phyloP scores from a whole-genome alignment of 2,113 vertebrate genomes.

The Rhynchomys soricoides region DNA sequence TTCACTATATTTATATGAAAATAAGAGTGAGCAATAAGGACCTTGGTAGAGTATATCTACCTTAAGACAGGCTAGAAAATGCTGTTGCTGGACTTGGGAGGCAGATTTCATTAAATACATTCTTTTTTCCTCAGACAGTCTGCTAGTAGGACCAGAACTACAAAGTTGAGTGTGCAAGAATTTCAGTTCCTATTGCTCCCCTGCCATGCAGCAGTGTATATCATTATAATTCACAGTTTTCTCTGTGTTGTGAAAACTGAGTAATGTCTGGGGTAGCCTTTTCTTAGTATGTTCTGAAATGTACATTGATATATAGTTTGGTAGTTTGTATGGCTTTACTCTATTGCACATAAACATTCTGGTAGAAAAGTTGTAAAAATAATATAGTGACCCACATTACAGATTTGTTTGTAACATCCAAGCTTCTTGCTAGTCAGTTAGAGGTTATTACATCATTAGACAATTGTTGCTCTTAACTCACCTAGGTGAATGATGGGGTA shows the following conservation, averaged over 20 bases:
- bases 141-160: not conserved
- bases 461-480: not conserved
- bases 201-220: not conserved
- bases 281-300: not conserved
- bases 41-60: not conserved
- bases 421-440: not conserved
- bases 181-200: rapidly evolving
- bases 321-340: not conserved
- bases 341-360: not conserved
- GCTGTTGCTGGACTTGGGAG: not conserved
- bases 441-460: not conserved
- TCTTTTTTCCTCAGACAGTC: not conserved
- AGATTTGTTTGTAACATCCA: not conserved
- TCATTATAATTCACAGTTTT: not conserved
- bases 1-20: not conserved
- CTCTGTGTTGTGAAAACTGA: not conserved
- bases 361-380: not conserved
- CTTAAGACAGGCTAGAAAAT: not conserved
- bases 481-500: not conserved
- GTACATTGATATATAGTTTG: not conserved
- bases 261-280: not conserved
- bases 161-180: not conserved
- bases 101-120: not conserved
- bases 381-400: not conserved
- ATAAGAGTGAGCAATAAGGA: not conserved